phyloP scores from a whole-genome alignment of 2,113 vertebrate species.

The Salvelinus alpinus region DNA sequence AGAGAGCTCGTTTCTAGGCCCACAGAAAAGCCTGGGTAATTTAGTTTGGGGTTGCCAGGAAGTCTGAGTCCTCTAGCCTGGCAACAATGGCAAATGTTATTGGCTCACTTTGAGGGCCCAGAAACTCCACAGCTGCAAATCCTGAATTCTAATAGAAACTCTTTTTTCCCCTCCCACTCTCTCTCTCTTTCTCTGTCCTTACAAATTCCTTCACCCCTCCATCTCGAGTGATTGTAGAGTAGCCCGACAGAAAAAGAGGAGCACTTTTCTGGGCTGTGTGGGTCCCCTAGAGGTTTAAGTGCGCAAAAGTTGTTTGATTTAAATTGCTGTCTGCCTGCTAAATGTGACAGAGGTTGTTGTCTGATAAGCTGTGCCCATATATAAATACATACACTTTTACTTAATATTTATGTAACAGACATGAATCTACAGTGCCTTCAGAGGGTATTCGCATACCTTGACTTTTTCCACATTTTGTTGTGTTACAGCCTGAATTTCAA shows the following conservation, averaged over 20 bases:
- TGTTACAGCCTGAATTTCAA: no score
- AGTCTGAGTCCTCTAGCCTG: slow-evolving; percentile 79
- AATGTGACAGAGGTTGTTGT: neutral
- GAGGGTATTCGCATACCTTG: no score
- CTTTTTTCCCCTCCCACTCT: slow-evolving; percentile 32
- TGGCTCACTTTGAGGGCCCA: slow-evolving; percentile 65
- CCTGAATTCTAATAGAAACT: slow-evolving; percentile 78
- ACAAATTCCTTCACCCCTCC: slow-evolving; percentile 26
- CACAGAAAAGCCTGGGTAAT: slow-evolving; percentile 80
- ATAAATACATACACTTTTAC: no score
- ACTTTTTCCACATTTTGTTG: no score
- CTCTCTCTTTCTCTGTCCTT: slow-evolving; percentile 17
- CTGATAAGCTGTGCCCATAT: neutral
- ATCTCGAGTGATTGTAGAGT: slow-evolving; percentile 21
- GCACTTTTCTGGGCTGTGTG: neutral
- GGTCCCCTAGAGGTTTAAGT: neutral
- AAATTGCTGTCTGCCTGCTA: neutral
- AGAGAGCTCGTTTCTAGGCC: slow-evolving; percentile 81
- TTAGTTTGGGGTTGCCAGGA: slow-evolving; percentile 81
- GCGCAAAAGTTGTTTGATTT: neutral
- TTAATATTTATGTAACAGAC: no score
- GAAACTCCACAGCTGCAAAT: slow-evolving; percentile 74
- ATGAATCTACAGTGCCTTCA: no score
- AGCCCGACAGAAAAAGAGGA: neutral
- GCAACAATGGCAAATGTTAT: slow-evolving; percentile 85